phyloP scores from a whole-genome alignment of 2,888 invertebrate genomes.

The Junonia oenone region DNA sequence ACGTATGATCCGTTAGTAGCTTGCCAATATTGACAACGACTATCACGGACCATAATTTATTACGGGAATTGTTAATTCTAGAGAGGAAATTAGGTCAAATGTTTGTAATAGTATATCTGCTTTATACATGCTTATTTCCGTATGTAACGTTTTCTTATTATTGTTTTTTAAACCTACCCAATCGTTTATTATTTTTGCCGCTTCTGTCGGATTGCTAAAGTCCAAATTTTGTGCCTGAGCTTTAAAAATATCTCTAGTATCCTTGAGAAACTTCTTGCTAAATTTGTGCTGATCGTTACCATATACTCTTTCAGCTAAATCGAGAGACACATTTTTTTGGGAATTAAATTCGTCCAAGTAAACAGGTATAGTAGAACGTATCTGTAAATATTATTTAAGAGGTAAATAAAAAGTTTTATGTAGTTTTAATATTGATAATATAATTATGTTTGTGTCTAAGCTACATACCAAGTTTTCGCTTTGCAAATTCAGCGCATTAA shows the following conservation, averaged over 20 bases:
- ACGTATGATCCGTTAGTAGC: no score
- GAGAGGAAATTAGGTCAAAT: no score
- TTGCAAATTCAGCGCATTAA: slow-evolving; percentile 25
- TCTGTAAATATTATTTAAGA: slow-evolving; percentile 23
- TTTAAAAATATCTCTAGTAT: slow-evolving; percentile 24
- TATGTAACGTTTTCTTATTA: background rate
- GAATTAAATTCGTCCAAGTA: slow-evolving; percentile 27
- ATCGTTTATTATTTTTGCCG: slow-evolving; percentile 30
- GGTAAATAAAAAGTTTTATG: background rate
- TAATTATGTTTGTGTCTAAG: background rate
- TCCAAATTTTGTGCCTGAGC: slow-evolving; percentile 33
- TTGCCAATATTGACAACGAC: no score
- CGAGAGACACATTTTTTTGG: slow-evolving; percentile 29
- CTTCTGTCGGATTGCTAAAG: slow-evolving; percentile 25
- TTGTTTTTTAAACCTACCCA: slow-evolving; percentile 26
- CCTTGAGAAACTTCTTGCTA: slow-evolving; percentile 24
- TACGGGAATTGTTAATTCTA: no score
- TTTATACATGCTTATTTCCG: no score
- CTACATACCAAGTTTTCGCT: slow-evolving; percentile 13
- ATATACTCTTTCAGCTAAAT: slow-evolving; percentile 29
- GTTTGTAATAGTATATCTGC: no score
- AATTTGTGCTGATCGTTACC: slow-evolving; percentile 26
- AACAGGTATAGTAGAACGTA: slow-evolving; percentile 24
- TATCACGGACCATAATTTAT: no score
- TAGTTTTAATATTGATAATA: background rate